Evolutionary conservation across 1,140 invertebrate species (phyloP), one percentile per base, ranked within the genome.

Genomic region (Trichonephila clavata): DNA sequence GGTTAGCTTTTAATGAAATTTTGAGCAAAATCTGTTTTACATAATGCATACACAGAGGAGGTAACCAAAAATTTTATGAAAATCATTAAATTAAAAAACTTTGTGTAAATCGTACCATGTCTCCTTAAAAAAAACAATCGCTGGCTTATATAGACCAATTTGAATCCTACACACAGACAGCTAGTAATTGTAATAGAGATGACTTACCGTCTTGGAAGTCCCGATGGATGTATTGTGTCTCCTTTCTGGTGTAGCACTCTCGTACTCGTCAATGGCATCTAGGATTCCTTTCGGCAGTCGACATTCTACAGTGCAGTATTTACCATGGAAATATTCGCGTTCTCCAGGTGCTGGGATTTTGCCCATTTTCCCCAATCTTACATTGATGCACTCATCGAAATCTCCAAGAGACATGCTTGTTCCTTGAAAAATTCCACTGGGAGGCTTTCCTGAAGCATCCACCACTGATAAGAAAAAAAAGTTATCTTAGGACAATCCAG

Each of bases 311-410:
- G 89, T 94, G 65, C 93, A 94, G 68, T 94, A 94, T 80, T 91
- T 90, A 6, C 93, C 93, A 18, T 86, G 88, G 24, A 94, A 94
- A 57, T 60, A 91, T 43, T 90, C 93, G 20, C 71, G 27, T 50
- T 91, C 83, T 20, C 39, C 63, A 8, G 61, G 24, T 24, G 27
- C 20, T 0, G 84, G 20, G 2, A 13, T n/a, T 60, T 77, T 77
- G 0, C 50, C 50, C 18, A 27, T 50, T 39, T 39, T 89, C 0
- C 87, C 86, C 8, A 94, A 86, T 5, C 61, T 81, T 8, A 94
- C 90, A 39, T 94, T 86, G 3, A 94, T 57, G 86, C 94, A 94
- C 24, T 94, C 88, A 39, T 94, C 93, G 80, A 94, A 94, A 50
- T 94, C 94, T 13, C 94, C 94, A 3, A 94, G 27, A 16, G 86